Percentiles rank a stretch among this genome's conserved stretches.
Evolutionary conservation across 2,113 vertebrate species (phyloP).

Genomic region (Stercorarius parasiticus): DNA sequence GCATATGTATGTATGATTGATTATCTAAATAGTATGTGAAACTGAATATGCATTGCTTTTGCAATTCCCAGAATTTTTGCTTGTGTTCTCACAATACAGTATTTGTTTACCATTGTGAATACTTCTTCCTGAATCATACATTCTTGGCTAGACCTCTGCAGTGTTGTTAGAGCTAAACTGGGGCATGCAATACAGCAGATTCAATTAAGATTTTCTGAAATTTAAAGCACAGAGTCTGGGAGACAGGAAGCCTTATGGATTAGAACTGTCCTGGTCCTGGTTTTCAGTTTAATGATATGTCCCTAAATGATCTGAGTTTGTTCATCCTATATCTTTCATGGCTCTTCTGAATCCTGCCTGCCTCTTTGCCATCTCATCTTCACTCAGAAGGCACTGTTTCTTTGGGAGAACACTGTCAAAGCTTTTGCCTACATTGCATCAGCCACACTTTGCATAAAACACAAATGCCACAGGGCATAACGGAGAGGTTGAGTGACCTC

Average conservation of each 20-base stretch:
- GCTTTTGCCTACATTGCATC: neutral
- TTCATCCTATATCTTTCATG: neutral
- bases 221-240: neutral
- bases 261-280: accelerated
- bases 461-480: neutral
- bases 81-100: neutral
- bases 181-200: neutral
- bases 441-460: neutral
- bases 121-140: neutral
- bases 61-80: neutral
- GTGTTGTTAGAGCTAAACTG: neutral
- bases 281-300: neutral
- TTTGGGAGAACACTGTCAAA: neutral
- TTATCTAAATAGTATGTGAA: neutral
- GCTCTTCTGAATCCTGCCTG: neutral
- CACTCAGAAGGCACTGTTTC: neutral
- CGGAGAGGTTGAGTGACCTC: neutral
- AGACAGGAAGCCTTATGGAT: neutral
- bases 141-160: neutral
- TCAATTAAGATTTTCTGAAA: neutral
- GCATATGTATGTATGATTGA: constrained; percentile 8
- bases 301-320: neutral
- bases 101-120: neutral
- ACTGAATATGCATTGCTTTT: neutral
- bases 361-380: neutral